Evolutionary conservation across 2,888 invertebrate genomes (phyloP).

Genomic region (Spodoptera exigua): DNA sequence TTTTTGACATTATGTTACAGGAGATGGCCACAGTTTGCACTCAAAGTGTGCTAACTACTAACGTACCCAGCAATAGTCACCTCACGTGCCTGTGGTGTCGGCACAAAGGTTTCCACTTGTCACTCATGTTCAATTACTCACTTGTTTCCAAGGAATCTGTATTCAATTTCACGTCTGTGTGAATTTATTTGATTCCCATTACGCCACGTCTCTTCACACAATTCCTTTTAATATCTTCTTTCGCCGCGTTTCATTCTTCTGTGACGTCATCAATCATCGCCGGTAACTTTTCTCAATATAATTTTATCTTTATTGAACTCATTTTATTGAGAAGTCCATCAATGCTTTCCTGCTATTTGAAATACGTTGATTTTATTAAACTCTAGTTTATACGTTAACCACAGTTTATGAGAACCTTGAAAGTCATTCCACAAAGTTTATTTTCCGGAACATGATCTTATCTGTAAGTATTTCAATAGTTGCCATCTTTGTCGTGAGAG

Average conservation of each 20-base stretch:
- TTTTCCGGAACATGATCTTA: conserved; percentile 2
- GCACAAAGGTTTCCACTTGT: conserved; percentile 26
- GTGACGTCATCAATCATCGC: conserved; percentile 55
- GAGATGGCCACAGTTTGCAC: no score
- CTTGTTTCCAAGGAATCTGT: conserved; percentile 48
- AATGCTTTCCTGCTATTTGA: conserved; percentile 36
- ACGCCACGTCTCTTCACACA: conserved; percentile 28
- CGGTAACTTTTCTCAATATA: conserved; percentile 54
- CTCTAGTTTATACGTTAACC: not conserved
- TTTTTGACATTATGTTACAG: no score
- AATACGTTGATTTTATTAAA: conserved; percentile 6
- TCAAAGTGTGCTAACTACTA: not conserved
- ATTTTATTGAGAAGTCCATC: conserved; percentile 54
- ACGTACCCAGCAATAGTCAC: conserved; percentile 23
- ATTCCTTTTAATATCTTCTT: conserved; percentile 54
- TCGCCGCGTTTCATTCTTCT: conserved; percentile 46
- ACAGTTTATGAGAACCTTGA: not conserved
- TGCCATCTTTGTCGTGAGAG: conserved; percentile 20
- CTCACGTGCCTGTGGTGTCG: conserved; percentile 20
- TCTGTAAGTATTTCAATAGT: conserved; percentile 2
- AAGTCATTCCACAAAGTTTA: not conserved
- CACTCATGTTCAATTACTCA: conserved; percentile 48
- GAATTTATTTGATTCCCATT: conserved; percentile 60
- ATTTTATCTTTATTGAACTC: conserved; percentile 56
- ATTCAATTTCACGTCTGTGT: conserved; percentile 57